A percentile compares a stretch with the other conserved stretches of the same genome.
These are phyloP conservation scores for Aix galericulata DNA, from an alignment of 2,113 vertebrate genomes.

Conservation along the genomic window DNA sequence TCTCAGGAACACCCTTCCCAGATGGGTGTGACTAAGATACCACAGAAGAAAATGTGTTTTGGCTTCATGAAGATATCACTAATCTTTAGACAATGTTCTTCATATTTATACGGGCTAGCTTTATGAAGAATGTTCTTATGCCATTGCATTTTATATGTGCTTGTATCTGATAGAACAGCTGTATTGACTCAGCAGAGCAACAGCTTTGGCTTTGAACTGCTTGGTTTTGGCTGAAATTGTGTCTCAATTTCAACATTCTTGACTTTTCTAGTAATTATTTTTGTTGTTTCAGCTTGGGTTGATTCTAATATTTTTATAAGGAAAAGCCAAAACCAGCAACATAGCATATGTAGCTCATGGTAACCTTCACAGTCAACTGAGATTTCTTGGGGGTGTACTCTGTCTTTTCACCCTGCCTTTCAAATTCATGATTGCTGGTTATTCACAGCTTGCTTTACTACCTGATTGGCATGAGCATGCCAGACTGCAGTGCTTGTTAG, in stretches of 20 bases:
- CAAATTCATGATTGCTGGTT: not conserved
- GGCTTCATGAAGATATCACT: not conserved
- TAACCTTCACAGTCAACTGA: not conserved
- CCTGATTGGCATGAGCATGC: not conserved
- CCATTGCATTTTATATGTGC: not conserved
- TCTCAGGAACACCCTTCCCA: not conserved
- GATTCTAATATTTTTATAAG: not conserved
- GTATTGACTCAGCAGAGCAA: not conserved
- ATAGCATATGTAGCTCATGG: not conserved
- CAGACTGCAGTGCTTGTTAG: not conserved
- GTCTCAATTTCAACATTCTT: not conserved
- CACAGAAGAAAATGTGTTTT: not conserved
- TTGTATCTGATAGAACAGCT: not conserved
- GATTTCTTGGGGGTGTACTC: not conserved
- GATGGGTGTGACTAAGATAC: not conserved
- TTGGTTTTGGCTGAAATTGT: not conserved
- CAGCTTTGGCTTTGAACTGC: not conserved
- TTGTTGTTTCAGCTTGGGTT: not conserved
- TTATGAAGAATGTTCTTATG: not conserved
- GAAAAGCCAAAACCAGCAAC: not conserved
- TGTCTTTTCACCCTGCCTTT: not conserved
- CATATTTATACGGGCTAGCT: not conserved
- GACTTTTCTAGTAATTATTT: not conserved
- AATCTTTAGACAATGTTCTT: not conserved
- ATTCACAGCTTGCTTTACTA: not conserved